A percentile compares a stretch with the other conserved stretches of the same genome.
These are phyloP conservation scores for Aplochiton taeniatus DNA, from an alignment of 2,797 vertebrate species.

Conservation along the genomic window DNA sequence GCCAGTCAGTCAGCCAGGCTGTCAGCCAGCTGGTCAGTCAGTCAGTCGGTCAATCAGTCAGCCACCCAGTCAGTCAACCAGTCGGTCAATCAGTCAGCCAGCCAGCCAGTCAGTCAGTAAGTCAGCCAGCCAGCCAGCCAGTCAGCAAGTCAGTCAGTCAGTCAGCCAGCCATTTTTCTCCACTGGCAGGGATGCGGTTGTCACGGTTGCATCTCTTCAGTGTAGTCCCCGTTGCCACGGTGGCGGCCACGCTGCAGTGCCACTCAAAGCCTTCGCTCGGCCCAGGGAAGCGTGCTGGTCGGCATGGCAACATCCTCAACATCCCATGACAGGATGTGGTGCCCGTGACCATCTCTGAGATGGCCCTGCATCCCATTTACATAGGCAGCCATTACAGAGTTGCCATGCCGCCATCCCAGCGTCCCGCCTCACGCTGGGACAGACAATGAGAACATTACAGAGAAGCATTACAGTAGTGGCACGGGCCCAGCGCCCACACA, in stretches of 20 bases:
- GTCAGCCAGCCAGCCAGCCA: too few relatives aligned
- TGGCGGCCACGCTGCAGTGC: slow-evolving; percentile 10
- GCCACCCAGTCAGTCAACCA: too few relatives aligned
- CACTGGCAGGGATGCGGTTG: not conserved
- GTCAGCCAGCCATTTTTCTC: not conserved
- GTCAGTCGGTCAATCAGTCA: too few relatives aligned
- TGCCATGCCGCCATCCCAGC: slow-evolving; percentile 54
- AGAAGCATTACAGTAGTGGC: slow-evolving; percentile 66
- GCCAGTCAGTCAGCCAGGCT: too few relatives aligned
- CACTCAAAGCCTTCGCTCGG: slow-evolving; percentile 25
- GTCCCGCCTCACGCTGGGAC: slow-evolving; percentile 63
- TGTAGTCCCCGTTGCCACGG: slow-evolving; percentile 13
- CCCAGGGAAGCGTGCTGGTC: slow-evolving; percentile 31
- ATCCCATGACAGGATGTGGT: slow-evolving; percentile 35
- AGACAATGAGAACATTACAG: slow-evolving; percentile 70
- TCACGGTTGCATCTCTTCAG: not conserved
- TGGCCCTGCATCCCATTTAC: not conserved
- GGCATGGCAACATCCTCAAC: slow-evolving; percentile 50
- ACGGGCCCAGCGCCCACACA: slow-evolving; percentile 35
- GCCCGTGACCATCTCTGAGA: slow-evolving; percentile 3
- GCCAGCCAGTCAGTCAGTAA: too few relatives aligned
- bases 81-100: too few relatives aligned
- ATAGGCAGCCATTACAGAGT: slow-evolving; percentile 26
- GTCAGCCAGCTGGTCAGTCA: too few relatives aligned
- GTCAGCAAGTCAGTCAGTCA: too few relatives aligned